These are phyloP conservation scores for Drosophila nigritarsus DNA, from an alignment of 2,888 invertebrate species.

Conservation along the genomic window DNA sequence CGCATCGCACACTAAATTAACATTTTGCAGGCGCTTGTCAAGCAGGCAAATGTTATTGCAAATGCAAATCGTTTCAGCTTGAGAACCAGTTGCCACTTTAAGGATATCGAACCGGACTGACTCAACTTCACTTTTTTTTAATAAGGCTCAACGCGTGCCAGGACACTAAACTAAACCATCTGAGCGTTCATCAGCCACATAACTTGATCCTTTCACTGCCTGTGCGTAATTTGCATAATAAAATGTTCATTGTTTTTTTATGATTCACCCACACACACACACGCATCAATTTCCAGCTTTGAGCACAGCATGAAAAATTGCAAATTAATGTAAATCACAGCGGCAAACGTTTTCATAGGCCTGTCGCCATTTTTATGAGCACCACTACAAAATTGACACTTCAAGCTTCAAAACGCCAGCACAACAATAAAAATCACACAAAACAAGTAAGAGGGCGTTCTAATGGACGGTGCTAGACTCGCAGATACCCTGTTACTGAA, in stretches of 20 bases:
- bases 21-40: slow-evolving; percentile 76
- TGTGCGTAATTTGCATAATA: slow-evolving; percentile 80
- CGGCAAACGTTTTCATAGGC: slow-evolving; percentile 51
- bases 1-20: slow-evolving; percentile 77
- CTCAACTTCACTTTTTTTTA: slow-evolving; percentile 38
- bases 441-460: not conserved
- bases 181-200: slow-evolving; percentile 27
- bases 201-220: slow-evolving; percentile 67
- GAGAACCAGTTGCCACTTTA: slow-evolving; percentile 58
- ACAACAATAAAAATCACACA: slow-evolving; percentile 11
- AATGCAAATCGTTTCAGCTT: slow-evolving; percentile 66
- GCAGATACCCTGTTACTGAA: not conserved
- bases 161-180: slow-evolving; percentile 38
- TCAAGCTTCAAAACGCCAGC: slow-evolving; percentile 54
- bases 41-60: slow-evolving; percentile 72
- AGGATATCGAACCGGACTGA: slow-evolving; percentile 46
- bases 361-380: slow-evolving; percentile 69
- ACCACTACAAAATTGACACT: slow-evolving; percentile 68
- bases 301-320: slow-evolving; percentile 83
- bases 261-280: slow-evolving; percentile 48
- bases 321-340: slow-evolving; percentile 84
- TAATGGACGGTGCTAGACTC: not conserved
- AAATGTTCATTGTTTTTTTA: slow-evolving; percentile 75
- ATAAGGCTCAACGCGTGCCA: slow-evolving; percentile 54
- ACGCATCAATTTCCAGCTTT: slow-evolving; percentile 67